Evolutionary conservation across 2,113 vertebrate genomes (phyloP).

Genomic region (Sapajus apella): DNA sequence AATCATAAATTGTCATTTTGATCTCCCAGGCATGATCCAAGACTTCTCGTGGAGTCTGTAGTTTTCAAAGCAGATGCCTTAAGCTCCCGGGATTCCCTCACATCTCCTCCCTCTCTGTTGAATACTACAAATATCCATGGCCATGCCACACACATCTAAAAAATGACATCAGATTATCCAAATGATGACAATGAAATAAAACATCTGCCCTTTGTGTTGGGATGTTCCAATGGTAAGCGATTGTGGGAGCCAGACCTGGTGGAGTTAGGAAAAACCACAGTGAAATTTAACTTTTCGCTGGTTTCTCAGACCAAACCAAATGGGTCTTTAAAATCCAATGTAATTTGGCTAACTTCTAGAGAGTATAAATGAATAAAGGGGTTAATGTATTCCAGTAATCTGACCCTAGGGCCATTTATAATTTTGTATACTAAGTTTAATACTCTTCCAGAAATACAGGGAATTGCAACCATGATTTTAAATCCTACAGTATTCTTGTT

Average conservation of each 20-base stretch:
- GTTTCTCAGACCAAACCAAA: conserved; percentile 2
- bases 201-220: conserved; percentile 58
- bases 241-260: not conserved
- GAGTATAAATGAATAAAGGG: not conserved
- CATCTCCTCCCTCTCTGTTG: conserved; percentile 1
- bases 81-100: conserved; percentile 31
- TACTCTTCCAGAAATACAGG: conserved; percentile 40
- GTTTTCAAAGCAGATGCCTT: conserved; percentile 48
- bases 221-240: conserved; percentile 32
- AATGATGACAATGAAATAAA: conserved; percentile 64
- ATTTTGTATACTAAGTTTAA: conserved; percentile 44
- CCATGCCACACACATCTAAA: conserved; percentile 49
- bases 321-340: conserved; percentile 38
- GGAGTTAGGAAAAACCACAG: conserved; percentile 15
- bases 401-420: not conserved
- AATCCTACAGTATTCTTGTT: not conserved
- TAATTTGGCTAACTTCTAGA: conserved; percentile 38
- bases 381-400: conserved; percentile 15
- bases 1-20: not conserved
- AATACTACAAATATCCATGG: conserved; percentile 13
- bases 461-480: conserved; percentile 31
- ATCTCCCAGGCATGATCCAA: not conserved
- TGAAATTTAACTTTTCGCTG: conserved; percentile 45
- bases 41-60: conserved; percentile 32
- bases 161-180: conserved; percentile 61